Percentiles rank a stretch among this genome's conserved stretches.
Evolutionary conservation across 2,797 vertebrate genomes (phyloP).

Genomic region (Notolepis coatsorum): DNA sequence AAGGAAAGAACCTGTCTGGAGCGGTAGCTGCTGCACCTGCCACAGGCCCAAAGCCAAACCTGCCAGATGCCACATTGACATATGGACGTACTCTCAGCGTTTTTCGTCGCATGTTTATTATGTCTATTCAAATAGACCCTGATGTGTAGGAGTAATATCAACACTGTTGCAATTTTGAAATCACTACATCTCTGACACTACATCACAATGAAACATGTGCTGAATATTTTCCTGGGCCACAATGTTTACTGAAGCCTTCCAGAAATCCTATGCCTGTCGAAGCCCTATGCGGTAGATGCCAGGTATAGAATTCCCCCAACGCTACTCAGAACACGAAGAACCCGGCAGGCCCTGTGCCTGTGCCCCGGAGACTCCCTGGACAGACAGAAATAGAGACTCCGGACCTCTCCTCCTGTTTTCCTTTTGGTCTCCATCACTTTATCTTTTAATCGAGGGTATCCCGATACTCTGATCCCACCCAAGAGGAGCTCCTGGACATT

Average conservation of each 20-base stretch:
- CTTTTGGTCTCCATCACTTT: constrained; percentile 30
- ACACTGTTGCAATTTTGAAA: constrained; percentile 20
- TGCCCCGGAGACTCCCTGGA: constrained; percentile 23
- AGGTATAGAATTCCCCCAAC: constrained; percentile 13
- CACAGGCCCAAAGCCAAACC: not conserved
- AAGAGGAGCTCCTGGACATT: constrained; percentile 23
- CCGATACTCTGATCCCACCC: constrained; percentile 55
- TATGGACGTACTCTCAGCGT: not conserved
- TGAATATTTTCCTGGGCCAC: constrained; percentile 10
- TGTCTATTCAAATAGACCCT: constrained; percentile 19
- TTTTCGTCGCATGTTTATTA: not conserved
- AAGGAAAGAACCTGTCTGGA: too few relatives aligned
- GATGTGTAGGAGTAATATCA: constrained; percentile 25
- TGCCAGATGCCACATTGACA: constrained; percentile 1
- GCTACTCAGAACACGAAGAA: constrained; percentile 27
- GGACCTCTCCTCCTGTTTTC: constrained; percentile 26
- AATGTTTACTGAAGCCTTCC: constrained; percentile 32
- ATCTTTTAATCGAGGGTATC: constrained; percentile 42
- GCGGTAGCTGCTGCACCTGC: not conserved
- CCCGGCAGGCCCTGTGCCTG: constrained; percentile 33
- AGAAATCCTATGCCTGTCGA: constrained; percentile 12
- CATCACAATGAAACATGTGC: constrained; percentile 21
- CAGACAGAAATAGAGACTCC: constrained; percentile 39
- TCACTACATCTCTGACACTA: constrained; percentile 2
- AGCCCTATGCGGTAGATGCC: too few relatives aligned